These are phyloP conservation scores for Gadus macrocephalus DNA, from an alignment of 2,113 vertebrate species.

Conservation along the genomic window DNA sequence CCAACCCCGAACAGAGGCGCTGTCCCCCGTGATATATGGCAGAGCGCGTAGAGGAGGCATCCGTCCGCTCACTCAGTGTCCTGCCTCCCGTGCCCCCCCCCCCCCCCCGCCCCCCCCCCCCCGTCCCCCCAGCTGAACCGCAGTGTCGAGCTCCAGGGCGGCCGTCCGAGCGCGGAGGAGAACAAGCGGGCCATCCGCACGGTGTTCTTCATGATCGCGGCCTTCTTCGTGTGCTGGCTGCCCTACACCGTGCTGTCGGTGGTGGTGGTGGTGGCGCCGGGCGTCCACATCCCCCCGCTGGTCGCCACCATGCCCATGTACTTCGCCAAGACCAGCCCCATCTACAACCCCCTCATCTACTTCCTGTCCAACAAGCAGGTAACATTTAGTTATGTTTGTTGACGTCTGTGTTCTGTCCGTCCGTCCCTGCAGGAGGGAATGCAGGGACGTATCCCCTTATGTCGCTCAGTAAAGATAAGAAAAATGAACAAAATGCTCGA, in stretches of 20 bases:
- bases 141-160: conserved; percentile 70
- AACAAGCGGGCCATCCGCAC: conserved; percentile 61
- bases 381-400: not conserved
- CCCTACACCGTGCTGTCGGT: conserved; percentile 68
- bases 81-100: conserved; percentile 5
- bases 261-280: conserved; percentile 64
- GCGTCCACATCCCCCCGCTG: conserved; percentile 67
- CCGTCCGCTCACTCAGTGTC: not conserved
- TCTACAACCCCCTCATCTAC: conserved; percentile 76
- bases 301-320: conserved; percentile 72
- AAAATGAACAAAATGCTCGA: no score
- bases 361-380: conserved; percentile 73
- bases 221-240: conserved; percentile 73
- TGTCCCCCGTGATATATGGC: conserved; percentile 8
- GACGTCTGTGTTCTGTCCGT: no score
- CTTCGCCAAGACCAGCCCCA: conserved; percentile 73
- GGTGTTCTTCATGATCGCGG: conserved; percentile 68
- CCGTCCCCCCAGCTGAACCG: conserved; percentile 63
- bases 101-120: not conserved
- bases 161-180: conserved; percentile 59
- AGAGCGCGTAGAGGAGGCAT: not conserved
- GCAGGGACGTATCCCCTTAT: no score
- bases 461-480: no score
- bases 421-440: no score
- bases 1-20: not conserved